Evolutionary conservation across 2,797 vertebrate species (phyloP), one percentile per base, ranked within the genome.

Genomic region (Xenopus petersii): DNA sequence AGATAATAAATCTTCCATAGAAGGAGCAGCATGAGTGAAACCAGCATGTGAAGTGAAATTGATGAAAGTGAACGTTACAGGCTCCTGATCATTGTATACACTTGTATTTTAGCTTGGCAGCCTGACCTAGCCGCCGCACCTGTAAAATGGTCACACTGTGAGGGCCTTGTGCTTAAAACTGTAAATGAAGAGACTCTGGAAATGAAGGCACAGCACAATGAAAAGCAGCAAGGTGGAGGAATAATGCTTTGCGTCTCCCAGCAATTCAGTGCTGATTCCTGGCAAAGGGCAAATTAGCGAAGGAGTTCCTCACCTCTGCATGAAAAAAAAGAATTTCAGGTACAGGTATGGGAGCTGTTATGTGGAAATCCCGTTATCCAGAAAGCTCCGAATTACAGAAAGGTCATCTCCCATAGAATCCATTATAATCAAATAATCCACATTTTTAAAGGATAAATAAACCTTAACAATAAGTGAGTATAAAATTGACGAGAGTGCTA

Each of bases 141-240:
- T 87, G 80, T 77, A 81, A 87, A 84, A 83, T 68, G 74, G 81
- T 81, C 84, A 75, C 49, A 71, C 80, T 84, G 80, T 73, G 83
- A 81, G 80, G 81, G 74, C 78, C 70, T 76, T 79, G 70, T 84
- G 76, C 79, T 83, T 88, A 79, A 84, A 77, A 84, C 71, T 67
- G 24, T 86, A 85, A 83, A 88, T 86, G 75, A 86, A 83, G 74
- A 83, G 73, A 73, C 65, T 62, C 72, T 79, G 76, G 77, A 70
- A 82, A 70, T 83, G 81, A 65, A 77, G 63, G 77, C 54, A 8
- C 76, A 1, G 55, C 55, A 66, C 67, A 55, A 59, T 51, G 62
- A 70, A 55, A 54, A 64, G 63, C 55, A 49, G 42, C 47, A 21
- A n/a, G 13, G 51, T 63, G 15, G n/a, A 48, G 30, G 46, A 65